Percentiles rank a stretch among this genome's conserved stretches.
These are phyloP conservation scores for Acanthis flammea DNA, from an alignment of 2,797 vertebrate genomes.

Conservation along the genomic window DNA sequence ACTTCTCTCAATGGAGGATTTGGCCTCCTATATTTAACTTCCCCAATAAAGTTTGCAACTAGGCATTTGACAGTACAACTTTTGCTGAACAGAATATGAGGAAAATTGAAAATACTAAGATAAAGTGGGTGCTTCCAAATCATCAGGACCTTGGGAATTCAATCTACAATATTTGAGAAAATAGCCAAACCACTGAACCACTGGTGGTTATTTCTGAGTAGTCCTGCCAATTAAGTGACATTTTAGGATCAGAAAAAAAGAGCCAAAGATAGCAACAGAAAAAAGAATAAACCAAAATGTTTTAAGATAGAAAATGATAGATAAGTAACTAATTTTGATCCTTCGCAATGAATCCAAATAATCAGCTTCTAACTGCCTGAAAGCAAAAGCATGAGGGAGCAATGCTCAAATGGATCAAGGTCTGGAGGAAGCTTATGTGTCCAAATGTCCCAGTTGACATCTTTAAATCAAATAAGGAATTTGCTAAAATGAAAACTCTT, in stretches of 20 bases:
- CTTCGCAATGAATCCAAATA: background rate
- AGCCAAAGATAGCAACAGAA: background rate
- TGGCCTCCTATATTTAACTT: background rate
- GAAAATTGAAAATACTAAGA: background rate
- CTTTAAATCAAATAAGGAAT: background rate
- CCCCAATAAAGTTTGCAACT: background rate
- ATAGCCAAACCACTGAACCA: background rate
- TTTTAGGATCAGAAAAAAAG: background rate
- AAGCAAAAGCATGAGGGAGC: background rate
- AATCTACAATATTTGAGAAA: background rate
- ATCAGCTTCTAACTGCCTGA: background rate
- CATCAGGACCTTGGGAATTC: background rate
- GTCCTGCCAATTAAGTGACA: background rate
- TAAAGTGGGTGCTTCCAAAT: background rate
- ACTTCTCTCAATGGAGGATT: fast-evolving
- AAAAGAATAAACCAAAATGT: background rate
- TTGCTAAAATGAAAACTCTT: background rate
- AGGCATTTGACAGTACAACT: background rate
- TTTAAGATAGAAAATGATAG: background rate
- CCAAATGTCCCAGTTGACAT: background rate
- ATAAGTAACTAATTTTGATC: background rate
- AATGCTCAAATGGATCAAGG: background rate
- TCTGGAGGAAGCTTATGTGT: background rate
- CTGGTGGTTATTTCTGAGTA: background rate
- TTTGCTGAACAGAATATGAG: background rate